Percentiles rank a stretch among this genome's conserved stretches.
Evolutionary conservation across 2,113 vertebrate genomes (phyloP).

Genomic region (Centropristis striata): DNA sequence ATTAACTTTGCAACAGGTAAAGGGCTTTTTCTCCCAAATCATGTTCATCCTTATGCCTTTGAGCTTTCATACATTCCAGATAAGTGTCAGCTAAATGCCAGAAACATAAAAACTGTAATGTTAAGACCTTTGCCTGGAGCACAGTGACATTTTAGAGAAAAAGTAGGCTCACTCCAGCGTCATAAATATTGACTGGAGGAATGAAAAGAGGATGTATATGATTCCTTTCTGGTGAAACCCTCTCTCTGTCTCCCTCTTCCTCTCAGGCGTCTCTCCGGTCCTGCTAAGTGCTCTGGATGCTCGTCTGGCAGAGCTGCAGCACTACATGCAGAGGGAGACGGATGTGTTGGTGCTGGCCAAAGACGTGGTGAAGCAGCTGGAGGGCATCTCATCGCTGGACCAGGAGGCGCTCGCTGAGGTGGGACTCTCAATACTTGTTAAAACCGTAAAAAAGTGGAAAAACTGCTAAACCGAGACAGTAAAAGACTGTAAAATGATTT

Average conservation of each 20-base stretch:
- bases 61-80: constrained; percentile 1
- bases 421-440: not conserved
- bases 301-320: constrained; percentile 69
- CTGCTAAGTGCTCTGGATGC: constrained; percentile 17
- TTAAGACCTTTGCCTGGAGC: constrained; percentile 23
- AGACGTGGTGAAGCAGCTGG: constrained; percentile 74
- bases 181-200: constrained; percentile 11
- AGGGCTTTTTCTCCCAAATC: not conserved
- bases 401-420: constrained; percentile 74
- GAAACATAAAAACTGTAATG: constrained; percentile 2
- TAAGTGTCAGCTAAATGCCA: constrained; percentile 34
- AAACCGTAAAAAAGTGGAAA: too few relatives aligned
- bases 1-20: constrained; percentile 19
- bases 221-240: not conserved
- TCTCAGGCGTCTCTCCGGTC: constrained; percentile 42
- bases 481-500: too few relatives aligned
- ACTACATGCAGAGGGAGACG: constrained; percentile 71
- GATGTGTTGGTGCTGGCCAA: constrained; percentile 68
- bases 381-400: constrained; percentile 72
- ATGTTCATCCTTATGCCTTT: not conserved
- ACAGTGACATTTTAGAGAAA: constrained; percentile 24
- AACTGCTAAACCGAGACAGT: too few relatives aligned
- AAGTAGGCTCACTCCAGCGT: not conserved
- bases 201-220: constrained; percentile 8
- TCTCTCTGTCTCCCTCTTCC: not conserved